Evolutionary conservation across 2,888 invertebrate genomes (phyloP).

Genomic region (Kryphioiulus occultus): DNA sequence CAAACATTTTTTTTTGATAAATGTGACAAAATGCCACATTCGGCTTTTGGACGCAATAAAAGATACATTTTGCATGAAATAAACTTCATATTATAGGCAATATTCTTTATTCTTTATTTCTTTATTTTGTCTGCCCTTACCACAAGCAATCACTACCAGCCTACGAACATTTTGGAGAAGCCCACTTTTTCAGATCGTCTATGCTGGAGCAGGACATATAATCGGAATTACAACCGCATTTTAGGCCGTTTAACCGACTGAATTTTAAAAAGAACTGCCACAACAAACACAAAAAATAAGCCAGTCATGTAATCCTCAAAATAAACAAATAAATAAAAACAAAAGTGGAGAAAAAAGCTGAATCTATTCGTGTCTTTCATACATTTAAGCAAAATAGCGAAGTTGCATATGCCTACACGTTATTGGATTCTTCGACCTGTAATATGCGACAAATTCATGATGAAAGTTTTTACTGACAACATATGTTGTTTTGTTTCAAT

Average conservation of each 20-base stretch:
- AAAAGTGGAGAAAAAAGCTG: background rate
- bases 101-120: no score
- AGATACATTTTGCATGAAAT: background rate
- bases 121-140: no score
- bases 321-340: background rate
- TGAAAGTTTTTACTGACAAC: background rate
- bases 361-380: background rate
- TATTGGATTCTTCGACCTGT: background rate
- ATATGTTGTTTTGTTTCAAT: slow-evolving; percentile 23
- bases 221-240: no score
- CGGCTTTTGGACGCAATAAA: background rate
- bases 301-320: background rate
- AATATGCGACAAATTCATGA: background rate
- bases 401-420: background rate
- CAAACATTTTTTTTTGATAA: slow-evolving; percentile 9
- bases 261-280: no score
- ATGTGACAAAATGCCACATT: background rate
- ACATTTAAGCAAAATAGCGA: background rate
- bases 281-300: no score
- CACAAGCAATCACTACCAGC: no score
- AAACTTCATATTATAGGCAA: no score
- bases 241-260: no score
- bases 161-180: no score
- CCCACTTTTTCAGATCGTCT: no score
- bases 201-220: no score